Evolutionary conservation across 2,113 vertebrate species (phyloP), one percentile per base, ranked within the genome.

Genomic region (Budorcas taxicolor): DNA sequence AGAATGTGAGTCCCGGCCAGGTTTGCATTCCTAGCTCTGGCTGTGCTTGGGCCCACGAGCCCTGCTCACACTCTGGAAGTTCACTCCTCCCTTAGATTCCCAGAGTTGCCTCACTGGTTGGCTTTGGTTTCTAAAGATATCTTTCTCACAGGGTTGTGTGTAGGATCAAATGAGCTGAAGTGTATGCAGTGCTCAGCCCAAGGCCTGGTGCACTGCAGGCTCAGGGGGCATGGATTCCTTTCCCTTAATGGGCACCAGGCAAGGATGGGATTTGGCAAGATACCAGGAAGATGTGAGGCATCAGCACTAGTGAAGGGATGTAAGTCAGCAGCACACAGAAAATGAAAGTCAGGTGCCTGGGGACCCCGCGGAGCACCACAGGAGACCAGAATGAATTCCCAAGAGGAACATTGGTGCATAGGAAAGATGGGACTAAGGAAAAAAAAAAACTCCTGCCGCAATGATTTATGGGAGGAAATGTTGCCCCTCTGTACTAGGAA

Each of bases 211-310:
- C n/a, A 6, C 23, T 40, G 60, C 89, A 74, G 76, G 71, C 92
- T 67, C 71, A 25, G 71, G 25, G 40, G 82, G 36, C 86, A 71
- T 0, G 9, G 87, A 96, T 98, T 97, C 97, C 78, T 97, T 97
- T 97, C 95, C 96, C 97, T 97, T 97, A 96, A 97, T 94, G 97
- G 97, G 90, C 80, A 91, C 91, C 47, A 52, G 45, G 85, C 95
- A 91, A 88, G 40, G 80, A 92, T 43, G 60, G 45, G 83, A n/a
- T 21, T 80, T 97, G 97, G 98, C 95, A 43, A 87, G 91, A 53
- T 2, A 52, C 87, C 96, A 93, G 97, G 85, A 91, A 91, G 97
- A 86, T 43, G 74, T 47, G 94, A 90, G 83, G 55, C 83, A 43
- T 87, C 45, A 16, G 58, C 29, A 5, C 45, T 45, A 1, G 0